These are phyloP conservation scores for Myotis findleyi DNA, from an alignment of 2,797 vertebrate species.

Conservation along the genomic window DNA sequence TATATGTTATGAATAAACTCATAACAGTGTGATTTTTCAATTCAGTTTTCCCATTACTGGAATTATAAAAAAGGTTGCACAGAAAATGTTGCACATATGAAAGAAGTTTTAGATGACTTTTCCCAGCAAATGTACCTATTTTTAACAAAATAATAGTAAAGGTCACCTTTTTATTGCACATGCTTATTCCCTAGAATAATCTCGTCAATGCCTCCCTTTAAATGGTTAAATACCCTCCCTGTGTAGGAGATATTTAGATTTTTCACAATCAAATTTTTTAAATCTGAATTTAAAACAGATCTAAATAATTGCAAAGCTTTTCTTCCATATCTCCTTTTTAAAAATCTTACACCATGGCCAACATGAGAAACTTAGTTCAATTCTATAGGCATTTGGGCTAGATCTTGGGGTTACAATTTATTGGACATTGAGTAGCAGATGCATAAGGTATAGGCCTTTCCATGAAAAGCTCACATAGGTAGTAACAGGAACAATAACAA, in stretches of 20 bases:
- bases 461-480: neutral
- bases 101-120: slow-evolving; percentile 12
- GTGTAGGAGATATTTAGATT: neutral
- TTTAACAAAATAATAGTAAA: slow-evolving; percentile 21
- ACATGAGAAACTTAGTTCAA: neutral
- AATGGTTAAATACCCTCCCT: neutral
- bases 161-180: neutral
- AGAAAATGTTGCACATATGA: neutral
- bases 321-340: neutral
- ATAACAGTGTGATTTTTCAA: neutral
- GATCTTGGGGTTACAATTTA: neutral
- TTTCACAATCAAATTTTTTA: neutral
- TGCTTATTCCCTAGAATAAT: neutral
- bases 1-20: slow-evolving; percentile 3
- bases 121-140: neutral
- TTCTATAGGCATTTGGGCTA: neutral
- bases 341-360: neutral
- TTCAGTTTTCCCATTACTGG: neutral
- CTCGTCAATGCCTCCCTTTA: neutral
- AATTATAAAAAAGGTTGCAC: neutral
- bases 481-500: neutral
- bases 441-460: neutral
- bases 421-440: neutral
- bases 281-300: slow-evolving; percentile 6
- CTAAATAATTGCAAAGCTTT: neutral